Conservation (phyloP, 2,888 invertebrate genomes). For the Chydorus sphaericus region DNA sequence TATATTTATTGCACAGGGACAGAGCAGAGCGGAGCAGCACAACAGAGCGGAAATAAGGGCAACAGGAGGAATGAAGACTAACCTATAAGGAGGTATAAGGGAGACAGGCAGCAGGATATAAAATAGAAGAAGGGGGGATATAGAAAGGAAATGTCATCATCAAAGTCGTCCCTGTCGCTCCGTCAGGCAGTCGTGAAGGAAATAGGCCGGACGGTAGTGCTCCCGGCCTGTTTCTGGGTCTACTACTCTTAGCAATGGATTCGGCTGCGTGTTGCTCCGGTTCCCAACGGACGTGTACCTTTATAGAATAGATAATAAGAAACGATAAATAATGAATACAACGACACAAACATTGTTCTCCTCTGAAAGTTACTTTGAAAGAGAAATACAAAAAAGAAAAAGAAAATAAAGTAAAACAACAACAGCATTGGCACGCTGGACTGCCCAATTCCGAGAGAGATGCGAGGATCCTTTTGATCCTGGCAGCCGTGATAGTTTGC, state of each 20-base stretch:
- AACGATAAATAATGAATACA: too few relatives aligned
- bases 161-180: conserved; percentile 44
- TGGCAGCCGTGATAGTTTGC: neutral
- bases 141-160: too few relatives aligned
- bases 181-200: conserved; percentile 40
- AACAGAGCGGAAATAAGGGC: neutral
- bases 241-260: conserved; percentile 47
- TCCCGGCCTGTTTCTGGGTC: conserved; percentile 33
- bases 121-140: neutral
- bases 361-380: neutral
- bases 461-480: neutral
- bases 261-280: conserved; percentile 59
- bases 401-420: neutral
- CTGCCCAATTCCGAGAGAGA: neutral
- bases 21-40: too few relatives aligned
- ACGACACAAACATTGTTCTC: neutral
- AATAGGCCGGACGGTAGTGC: conserved; percentile 57
- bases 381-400: neutral
- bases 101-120: neutral
- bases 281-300: conserved; percentile 81
- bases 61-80: neutral
- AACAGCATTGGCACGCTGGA: too few relatives aligned
- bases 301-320: conserved; percentile 20
- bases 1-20: neutral
- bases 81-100: neutral